Conservation (phyloP, 2,113 vertebrate species). For the Oplegnathus fasciatus region DNA sequence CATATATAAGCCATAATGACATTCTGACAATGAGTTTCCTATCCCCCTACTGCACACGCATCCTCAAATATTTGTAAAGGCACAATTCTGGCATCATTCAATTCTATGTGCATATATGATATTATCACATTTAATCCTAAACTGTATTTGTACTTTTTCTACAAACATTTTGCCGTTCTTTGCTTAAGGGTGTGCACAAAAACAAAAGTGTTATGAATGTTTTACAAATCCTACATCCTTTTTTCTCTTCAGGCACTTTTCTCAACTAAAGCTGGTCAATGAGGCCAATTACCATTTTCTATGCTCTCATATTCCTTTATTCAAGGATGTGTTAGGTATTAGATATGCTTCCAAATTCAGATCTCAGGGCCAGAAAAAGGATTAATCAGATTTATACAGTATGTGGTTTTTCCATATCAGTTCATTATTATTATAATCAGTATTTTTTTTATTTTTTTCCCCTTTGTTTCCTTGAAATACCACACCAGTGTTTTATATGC, state of each 20-base stretch:
- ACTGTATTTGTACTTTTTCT: neutral
- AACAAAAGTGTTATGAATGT: conserved; percentile 10
- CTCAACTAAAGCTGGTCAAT: conserved; percentile 29
- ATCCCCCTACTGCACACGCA: neutral
- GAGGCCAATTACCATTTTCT: conserved; percentile 28
- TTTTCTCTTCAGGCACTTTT: conserved; percentile 22
- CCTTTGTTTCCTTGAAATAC: neutral
- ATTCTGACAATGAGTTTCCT: neutral
- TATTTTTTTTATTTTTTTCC: no score
- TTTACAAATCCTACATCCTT: neutral
- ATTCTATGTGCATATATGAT: neutral
- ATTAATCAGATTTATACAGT: conserved; percentile 20
- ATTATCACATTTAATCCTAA: neutral
- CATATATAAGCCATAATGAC: no score
- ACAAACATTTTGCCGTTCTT: neutral
- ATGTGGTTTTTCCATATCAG: neutral
- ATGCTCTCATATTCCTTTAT: neutral
- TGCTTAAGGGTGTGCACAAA: neutral
- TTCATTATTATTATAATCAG: neutral
- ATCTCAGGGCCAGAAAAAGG: conserved; percentile 9
- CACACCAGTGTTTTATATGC: neutral
- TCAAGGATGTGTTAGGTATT: conserved; percentile 27
- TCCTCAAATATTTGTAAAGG: neutral
- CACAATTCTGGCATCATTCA: neutral
- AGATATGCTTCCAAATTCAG: conserved; percentile 2